Conservation (phyloP, 2,113 vertebrate species). For the Phyllostomus hastatus region DNA sequence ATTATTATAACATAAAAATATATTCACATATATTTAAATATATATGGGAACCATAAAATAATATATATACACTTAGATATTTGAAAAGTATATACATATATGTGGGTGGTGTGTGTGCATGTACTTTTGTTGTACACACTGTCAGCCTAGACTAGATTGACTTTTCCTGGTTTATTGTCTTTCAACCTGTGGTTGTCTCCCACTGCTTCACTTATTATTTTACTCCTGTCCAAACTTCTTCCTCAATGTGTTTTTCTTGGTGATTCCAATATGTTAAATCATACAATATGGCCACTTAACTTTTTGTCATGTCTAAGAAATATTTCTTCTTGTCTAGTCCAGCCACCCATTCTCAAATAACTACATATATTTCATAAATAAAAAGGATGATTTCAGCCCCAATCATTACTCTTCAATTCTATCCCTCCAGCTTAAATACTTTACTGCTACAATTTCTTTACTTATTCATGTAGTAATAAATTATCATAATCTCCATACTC, state of each 20-base stretch:
- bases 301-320: neutral
- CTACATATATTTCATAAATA: neutral
- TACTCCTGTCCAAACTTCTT: neutral
- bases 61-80: neutral
- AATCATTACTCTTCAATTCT: neutral
- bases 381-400: neutral
- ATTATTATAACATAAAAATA: neutral
- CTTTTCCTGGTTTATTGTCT: neutral
- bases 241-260: neutral
- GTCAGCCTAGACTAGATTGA: neutral
- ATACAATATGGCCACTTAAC: neutral
- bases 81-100: neutral
- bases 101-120: neutral
- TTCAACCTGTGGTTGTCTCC: neutral
- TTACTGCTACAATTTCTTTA: neutral
- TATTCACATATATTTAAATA: neutral
- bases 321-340: neutral
- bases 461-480: neutral
- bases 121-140: neutral
- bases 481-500: neutral
- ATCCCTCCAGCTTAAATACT: neutral
- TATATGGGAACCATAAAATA: neutral
- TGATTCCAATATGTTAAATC: neutral
- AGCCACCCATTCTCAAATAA: neutral
- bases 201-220: neutral